Percentiles rank a stretch among this genome's conserved stretches.
These are phyloP conservation scores for Erethizon dorsatum DNA, from an alignment of 2,797 vertebrate species.

Conservation along the genomic window DNA sequence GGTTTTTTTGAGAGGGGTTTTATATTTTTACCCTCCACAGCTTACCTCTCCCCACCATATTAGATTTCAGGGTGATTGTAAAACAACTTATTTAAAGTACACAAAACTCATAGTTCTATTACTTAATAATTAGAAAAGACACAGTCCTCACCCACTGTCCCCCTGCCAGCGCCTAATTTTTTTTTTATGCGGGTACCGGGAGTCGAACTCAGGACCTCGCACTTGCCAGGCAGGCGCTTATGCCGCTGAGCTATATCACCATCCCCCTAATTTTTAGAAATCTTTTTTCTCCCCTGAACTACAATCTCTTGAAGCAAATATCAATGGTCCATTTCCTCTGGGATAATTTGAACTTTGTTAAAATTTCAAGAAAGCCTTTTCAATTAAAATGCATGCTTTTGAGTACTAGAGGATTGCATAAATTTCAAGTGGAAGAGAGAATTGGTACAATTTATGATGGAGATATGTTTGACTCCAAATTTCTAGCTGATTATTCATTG, in stretches of 20 bases:
- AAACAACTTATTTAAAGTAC: neutral
- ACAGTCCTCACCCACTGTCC: neutral
- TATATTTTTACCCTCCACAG: neutral
- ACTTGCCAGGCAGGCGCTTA: too few relatives aligned
- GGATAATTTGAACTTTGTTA: constrained; percentile 37
- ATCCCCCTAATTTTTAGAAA: neutral
- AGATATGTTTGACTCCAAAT: neutral
- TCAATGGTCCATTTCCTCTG: neutral
- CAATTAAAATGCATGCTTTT: neutral
- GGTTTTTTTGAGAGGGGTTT: neutral
- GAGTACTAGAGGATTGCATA: neutral
- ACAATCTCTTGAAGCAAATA: neutral
- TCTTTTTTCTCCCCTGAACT: neutral
- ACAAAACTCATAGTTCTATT: neutral
- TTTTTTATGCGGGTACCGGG: neutral
- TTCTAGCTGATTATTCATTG: neutral
- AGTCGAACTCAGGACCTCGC: too few relatives aligned
- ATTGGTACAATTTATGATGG: neutral
- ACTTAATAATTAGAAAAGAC: constrained; percentile 5
- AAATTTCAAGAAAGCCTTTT: constrained; percentile 17
- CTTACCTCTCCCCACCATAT: neutral
- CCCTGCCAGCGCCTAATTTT: neutral
- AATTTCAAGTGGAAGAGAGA: constrained; percentile 21
- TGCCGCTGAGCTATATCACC: too few relatives aligned
- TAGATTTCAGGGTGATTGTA: constrained; percentile 40